These are phyloP conservation scores for Cottus gobio DNA, from an alignment of 2,113 vertebrate species.

Conservation along the genomic window DNA sequence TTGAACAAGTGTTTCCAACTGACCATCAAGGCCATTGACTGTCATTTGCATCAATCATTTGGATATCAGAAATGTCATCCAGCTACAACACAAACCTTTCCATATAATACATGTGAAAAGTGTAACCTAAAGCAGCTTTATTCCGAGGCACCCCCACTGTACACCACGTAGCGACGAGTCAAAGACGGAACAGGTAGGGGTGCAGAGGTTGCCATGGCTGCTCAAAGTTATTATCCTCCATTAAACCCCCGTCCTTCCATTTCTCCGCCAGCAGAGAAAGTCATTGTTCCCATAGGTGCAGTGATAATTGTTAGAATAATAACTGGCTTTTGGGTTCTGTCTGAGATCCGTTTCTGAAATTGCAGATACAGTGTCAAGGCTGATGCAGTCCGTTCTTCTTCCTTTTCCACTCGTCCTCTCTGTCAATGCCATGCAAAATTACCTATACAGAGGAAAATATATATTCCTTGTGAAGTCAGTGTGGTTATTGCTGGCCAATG, in stretches of 20 bases:
- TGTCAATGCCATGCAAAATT: neutral
- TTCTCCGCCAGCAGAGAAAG: conserved; percentile 15
- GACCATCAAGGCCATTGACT: no score
- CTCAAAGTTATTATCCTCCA: conserved; percentile 31
- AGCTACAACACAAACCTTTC: neutral
- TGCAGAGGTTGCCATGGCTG: conserved; percentile 8
- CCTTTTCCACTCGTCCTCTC: neutral
- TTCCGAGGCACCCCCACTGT: neutral
- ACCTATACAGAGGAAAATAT: neutral
- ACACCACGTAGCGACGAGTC: neutral
- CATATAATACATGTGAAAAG: neutral
- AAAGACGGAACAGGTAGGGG: neutral
- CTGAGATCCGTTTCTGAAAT: conserved; percentile 11
- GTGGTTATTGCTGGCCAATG: neutral
- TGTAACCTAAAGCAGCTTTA: neutral
- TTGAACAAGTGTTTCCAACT: no score
- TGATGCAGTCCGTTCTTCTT: neutral
- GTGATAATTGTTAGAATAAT: conserved; percentile 51
- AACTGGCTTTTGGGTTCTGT: conserved; percentile 7
- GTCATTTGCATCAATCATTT: no score
- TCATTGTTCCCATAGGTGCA: conserved; percentile 43
- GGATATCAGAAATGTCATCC: neutral
- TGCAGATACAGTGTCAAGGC: neutral
- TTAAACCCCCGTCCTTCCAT: neutral
- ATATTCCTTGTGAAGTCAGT: neutral